These are phyloP conservation scores for Mesopsocus fuscifrons DNA, from an alignment of 2,888 invertebrate genomes.

Conservation along the genomic window DNA sequence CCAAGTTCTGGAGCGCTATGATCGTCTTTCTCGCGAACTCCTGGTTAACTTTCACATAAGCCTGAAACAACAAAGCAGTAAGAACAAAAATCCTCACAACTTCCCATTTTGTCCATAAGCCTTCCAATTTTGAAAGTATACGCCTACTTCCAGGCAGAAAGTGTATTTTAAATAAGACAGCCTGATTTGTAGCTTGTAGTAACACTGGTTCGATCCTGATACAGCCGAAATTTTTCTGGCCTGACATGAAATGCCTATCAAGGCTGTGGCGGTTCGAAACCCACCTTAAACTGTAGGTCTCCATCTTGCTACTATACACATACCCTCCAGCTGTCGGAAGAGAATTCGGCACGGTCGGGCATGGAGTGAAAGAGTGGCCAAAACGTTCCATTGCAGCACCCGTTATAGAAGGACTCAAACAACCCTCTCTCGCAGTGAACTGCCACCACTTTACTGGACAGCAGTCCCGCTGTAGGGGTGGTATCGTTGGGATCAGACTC, in stretches of 20 bases:
- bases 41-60: conserved; percentile 62
- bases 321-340: conserved; percentile 53
- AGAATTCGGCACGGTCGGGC: conserved; percentile 74
- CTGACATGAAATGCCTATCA: no score
- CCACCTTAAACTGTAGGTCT: no score
- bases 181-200: no score
- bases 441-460: conserved; percentile 65
- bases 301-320: no score
- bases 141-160: no score
- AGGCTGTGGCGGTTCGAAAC: no score
- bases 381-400: conserved; percentile 79
- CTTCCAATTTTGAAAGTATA: no score
- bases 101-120: not conserved
- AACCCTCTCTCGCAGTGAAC: conserved; percentile 54
- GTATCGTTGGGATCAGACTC: conserved; percentile 72
- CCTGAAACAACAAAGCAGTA: conserved; percentile 24
- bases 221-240: no score
- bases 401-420: conserved; percentile 80
- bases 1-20: conserved; percentile 30
- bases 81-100: conserved; percentile 9
- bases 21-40: conserved; percentile 67
- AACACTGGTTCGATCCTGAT: no score
- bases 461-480: conserved; percentile 69
- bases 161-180: no score
- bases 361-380: conserved; percentile 88